Base-by-base conservation (phyloP, 30 jellyfish, hydroid and myxozoan genomes). In the Hydractinia echinata region DNA sequence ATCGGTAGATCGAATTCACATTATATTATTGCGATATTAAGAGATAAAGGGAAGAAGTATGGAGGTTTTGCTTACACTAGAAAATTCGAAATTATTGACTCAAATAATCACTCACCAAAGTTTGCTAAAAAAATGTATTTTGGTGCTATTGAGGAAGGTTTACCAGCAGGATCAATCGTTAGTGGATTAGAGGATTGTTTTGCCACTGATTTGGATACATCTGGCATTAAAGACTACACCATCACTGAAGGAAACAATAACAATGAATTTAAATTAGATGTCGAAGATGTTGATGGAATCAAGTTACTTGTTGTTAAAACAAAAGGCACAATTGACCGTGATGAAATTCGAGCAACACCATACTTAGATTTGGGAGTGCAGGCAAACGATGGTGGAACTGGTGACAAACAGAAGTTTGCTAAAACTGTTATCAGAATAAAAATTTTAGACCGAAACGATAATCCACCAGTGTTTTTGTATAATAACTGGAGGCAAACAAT, bases 361-460 rank as follows among this genome's bases (percentile, higher is more conserved):
- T 78, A 44, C 85, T 64, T 92, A 50, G 89, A 79, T 61, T 82
- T 92, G 11, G 52, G 79, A 19, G 87, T 92, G 64, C 88, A 84
- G 74, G 98, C 96, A 62, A 86, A 82, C 49, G 98, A 92, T 73
- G 98, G 95, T 55, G 96, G 98, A 70, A 82, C 39, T 64, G 96
- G 96, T 14, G 86, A 55, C 61, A 58, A 85, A 73, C 86, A 81
- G 49, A 82, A 86, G 72, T 79, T 84, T 9, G 73, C 76, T 5
- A 56, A 55, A 77, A 80, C 94, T 5, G 76, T 53, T 5, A 76
- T 92, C 82, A 83, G 86, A 21, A 84, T 92, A 30, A 67, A 81
- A 72, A 84, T 92, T 72, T 78, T 79, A 14, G 98, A 92, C 82
- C 76, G 66, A 61, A 92, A 92, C 66, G 98, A 92, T 87, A 79